Evolutionary conservation across 2,888 invertebrate species (phyloP).

Genomic region (Drosophila incognita): DNA sequence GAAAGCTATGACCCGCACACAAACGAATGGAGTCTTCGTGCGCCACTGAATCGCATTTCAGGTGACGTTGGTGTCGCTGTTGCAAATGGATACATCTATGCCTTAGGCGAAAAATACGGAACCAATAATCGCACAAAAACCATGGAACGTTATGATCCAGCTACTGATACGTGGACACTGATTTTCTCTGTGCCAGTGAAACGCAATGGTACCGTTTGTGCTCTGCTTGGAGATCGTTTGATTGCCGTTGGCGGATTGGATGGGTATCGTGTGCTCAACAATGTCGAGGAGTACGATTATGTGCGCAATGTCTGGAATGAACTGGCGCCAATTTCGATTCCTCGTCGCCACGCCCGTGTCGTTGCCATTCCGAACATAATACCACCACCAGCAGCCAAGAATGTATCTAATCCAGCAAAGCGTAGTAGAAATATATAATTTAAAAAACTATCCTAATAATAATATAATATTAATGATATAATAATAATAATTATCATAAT

Average conservation of each 20-base stretch:
- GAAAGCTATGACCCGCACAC: conserved; percentile 93
- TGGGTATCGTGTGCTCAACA: conserved; percentile 93
- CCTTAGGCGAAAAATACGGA: conserved; percentile 96
- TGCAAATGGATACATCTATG: conserved; percentile 94
- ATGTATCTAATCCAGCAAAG: not conserved
- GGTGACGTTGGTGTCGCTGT: conserved; percentile 95
- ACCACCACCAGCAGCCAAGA: not conserved
- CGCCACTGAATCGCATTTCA: conserved; percentile 92
- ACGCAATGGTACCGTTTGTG: conserved; percentile 94
- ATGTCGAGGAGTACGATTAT: conserved; percentile 96
- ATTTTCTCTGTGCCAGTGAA: conserved; percentile 92
- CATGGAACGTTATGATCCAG: conserved; percentile 93
- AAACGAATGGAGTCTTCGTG: conserved; percentile 92
- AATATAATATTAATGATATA: no score
- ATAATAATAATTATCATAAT: not conserved
- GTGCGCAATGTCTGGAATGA: conserved; percentile 92
- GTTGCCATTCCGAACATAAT: conserved; percentile 87
- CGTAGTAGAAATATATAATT: no score
- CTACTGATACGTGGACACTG: conserved; percentile 94
- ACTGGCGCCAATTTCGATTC: conserved; percentile 91
- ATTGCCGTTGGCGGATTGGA: conserved; percentile 95
- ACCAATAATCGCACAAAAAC: conserved; percentile 94
- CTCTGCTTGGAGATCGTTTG: conserved; percentile 91
- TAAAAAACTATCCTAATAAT: no score
- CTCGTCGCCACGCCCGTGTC: conserved; percentile 95